Base-by-base conservation (phyloP, 2,113 vertebrate species). In the Dicentrarchus labrax region DNA sequence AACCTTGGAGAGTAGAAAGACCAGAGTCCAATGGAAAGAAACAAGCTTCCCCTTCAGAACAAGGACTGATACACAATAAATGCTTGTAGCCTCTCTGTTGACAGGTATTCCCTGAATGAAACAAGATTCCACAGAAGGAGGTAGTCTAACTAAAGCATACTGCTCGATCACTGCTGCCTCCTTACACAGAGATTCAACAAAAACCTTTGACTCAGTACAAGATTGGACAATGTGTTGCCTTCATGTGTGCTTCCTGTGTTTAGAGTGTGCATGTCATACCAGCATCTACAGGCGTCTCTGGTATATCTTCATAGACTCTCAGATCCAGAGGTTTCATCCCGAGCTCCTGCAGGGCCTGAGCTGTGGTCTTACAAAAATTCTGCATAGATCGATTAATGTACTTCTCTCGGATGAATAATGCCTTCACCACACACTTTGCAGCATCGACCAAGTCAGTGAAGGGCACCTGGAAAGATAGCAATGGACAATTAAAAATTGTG, bases 381-480 rank as follows among this genome's bases (percentile, higher is more conserved):
- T 99, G 98, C 72, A 98, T 92, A 0, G 97, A 97, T 66, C 95
- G 53, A 2, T 95, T 96, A 88, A 97, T 98, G 95, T 99, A 99
- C 93, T 98, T 99, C 95, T 99, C 96, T 67, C 98, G 94, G 48
- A 99, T 96, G 75, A 99, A 97, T 24, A 99, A 85, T 0, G 98
- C 97, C 88, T 97, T 97, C 87, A 98, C 97, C 87, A 99, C 97
- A 22, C 98, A 99, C 91, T 99, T 98, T 54, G 98, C 98, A 0
- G 98, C 97, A 0, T 99, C 98, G 78, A 98, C 92, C 68, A 99
- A 93, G 89, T 99, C 98, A 0, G 96, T 97, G 94, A 98, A 99
- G 1, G 98, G 98, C 72, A 99, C 98, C 98, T 99, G 88, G 17
- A 51, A 41, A 65, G 59, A 93, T 0, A 61, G 47, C 11, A 54